Base-by-base conservation (phyloP, 2,113 vertebrate species). In the Anolis sagrei region DNA sequence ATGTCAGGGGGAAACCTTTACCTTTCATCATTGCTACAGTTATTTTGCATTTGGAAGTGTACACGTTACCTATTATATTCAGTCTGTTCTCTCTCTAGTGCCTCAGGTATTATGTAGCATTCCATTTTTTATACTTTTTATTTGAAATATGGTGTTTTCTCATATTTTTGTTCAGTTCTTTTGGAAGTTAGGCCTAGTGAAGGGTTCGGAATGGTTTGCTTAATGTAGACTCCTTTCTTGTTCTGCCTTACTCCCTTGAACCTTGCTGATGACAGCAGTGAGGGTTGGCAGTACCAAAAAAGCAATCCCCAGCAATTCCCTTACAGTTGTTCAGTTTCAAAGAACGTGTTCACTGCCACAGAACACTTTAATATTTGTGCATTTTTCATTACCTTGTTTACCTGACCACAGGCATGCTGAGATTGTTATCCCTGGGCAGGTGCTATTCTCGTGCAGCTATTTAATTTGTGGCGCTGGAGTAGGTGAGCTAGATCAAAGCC, bases 91-190 rank as follows among this genome's bases (percentile, higher is more conserved):
- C 87, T 90, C 80, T 19, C 81, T 64, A 88, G 87, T 86, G 91
- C 82, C 92, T 90, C 70, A 91, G 90, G 49, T 61, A 19, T 14
- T 70, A 18, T 80, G 73, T 82, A 91, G 74, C 89, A 87, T 92
- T 91, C 86, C 34, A 36, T 86, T 86, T 92, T 0, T 89, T 75
- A 36, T 39, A n/a, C 82, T 91, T 91, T 91, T 81, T 61, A 78
- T 0, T 69, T 16, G 11, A 48, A 68, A 19, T 51, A 14, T 54
- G 4, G 7, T 92, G 86, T 32, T 79, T 93, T 48, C 34, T 7
- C 16, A 14, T 8, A 10, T 5, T 76, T 32, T 90, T 76, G 64
- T 87, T 82, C 82, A 88, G 54, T 44, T 84, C 29, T 79, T 87
- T 36, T 1, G 0, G 49, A 76, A 84, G 87, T 49, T 3, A 79